Percentiles rank a stretch among this genome's conserved stretches.
These are phyloP conservation scores for Gymnorhina tibicen DNA, from an alignment of 2,113 vertebrate species.

Conservation along the genomic window DNA sequence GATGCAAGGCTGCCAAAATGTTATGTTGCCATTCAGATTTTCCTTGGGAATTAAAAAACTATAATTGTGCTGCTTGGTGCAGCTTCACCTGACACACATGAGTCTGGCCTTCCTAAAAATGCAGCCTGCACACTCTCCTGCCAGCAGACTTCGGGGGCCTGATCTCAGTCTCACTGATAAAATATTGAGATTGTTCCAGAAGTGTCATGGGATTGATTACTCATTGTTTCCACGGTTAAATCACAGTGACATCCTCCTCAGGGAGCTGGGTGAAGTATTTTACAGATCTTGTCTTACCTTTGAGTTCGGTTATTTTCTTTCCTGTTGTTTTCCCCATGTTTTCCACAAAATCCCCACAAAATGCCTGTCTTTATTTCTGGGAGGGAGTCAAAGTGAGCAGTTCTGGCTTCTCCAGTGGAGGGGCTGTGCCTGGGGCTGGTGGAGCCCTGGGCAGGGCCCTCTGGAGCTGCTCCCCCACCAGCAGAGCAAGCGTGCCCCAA, in stretches of 20 bases:
- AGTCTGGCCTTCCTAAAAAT: not conserved
- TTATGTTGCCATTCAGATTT: not conserved
- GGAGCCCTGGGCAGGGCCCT: fast-evolving
- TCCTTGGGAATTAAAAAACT: not conserved
- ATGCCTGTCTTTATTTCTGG: not conserved
- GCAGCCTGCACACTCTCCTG: not conserved
- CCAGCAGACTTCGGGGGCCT: not conserved
- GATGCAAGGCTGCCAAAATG: not conserved
- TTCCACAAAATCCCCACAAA: not conserved
- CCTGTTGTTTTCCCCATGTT: not conserved
- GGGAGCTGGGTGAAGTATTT: not conserved
- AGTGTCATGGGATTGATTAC: not conserved
- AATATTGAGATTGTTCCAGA: not conserved
- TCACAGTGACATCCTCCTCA: not conserved
- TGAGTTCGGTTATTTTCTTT: not conserved
- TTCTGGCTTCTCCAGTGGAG: not conserved
- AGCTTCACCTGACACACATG: not conserved
- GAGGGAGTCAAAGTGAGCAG: not conserved
- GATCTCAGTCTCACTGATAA: not conserved
- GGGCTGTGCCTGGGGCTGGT: not conserved
- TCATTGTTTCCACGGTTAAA: not conserved
- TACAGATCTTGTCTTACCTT: not conserved
- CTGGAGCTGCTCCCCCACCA: not conserved
- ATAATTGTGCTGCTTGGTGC: not conserved
- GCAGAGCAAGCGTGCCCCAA: not conserved